Evolutionary conservation across 2,888 invertebrate species (phyloP), one percentile per base, ranked within the genome.

Genomic region (Sympetrum striolatum): DNA sequence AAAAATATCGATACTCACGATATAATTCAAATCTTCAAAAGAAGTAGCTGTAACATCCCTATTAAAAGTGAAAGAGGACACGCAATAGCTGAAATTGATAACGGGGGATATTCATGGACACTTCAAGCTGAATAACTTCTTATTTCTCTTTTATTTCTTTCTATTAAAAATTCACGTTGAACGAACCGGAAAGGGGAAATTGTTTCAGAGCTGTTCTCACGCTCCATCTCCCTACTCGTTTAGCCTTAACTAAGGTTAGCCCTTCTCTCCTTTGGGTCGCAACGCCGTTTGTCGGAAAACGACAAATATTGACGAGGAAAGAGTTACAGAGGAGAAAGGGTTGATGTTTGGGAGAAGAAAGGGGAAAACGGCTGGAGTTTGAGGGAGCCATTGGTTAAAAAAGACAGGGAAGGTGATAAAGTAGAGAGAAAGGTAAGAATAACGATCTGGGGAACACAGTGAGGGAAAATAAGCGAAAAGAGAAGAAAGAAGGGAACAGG

Each of bases 261-360:
- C 58, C 31, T 82, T 58, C 82, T 22, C 14, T n/a, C 8, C 82
- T 22, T 35, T 35, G 53, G 82, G 58, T 53, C 58, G 58, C 35
- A 35, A 58, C 35, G 31, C 82, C 35, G 82, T 44, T 44, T 82
- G 82, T 35, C 44, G 82, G 82, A 82, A 82, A 58, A 82, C 82
- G 82, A 82, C 82, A 82, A 82, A 82, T 82, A 82, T 82, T 82
- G 35, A 82, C 82, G 58, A 53, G 82, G 35, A 82, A 82, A 82
- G 82, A 82, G 22, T 58, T 53, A 35, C 48, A 25, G 48, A 12
- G 58, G 35, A 15, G 35, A 15, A 53, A 22, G 35, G 44, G 58
- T 18, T 22, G 58, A 35, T 22, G 58, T 53, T 22, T 25, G 6
- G 31, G 35, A n/a, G 58, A 31, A 18, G 18, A 53, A 15, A 8